Evolutionary conservation across 2,113 vertebrate genomes (phyloP).

Genomic region (Macrotus californicus): DNA sequence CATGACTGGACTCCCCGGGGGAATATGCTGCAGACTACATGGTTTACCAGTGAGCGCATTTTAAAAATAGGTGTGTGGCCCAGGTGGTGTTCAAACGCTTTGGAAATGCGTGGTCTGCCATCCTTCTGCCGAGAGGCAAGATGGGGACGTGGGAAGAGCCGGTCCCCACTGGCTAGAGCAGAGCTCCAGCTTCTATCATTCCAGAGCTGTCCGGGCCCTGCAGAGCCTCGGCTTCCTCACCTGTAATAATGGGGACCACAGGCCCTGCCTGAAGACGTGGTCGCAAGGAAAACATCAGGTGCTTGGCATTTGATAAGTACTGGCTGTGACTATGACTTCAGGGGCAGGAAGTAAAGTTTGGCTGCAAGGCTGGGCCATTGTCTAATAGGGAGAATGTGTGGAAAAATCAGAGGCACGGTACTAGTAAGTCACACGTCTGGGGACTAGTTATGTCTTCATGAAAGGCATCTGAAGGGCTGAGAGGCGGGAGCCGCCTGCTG

Average conservation of each 20-base stretch:
- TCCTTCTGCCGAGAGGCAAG: background rate
- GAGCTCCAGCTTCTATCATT: background rate
- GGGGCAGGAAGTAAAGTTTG: background rate
- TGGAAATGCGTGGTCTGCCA: background rate
- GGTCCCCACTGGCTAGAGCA: background rate
- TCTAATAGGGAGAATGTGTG: background rate
- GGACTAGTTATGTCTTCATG: background rate
- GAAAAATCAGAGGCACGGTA: background rate
- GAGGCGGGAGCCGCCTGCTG: rapidly evolving
- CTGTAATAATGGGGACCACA: background rate
- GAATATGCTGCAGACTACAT: background rate
- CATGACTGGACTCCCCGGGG: background rate
- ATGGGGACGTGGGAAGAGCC: background rate
- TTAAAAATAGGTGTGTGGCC: background rate
- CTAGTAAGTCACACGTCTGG: background rate
- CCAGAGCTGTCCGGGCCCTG: background rate
- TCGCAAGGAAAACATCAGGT: background rate
- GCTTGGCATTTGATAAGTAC: background rate
- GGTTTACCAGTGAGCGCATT: background rate
- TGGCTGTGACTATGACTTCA: background rate
- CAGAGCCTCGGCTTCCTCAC: background rate
- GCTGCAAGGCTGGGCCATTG: background rate
- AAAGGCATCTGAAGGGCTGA: background rate
- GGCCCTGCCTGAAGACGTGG: background rate
- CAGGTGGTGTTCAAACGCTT: background rate